These are phyloP conservation scores for Scatophagus argus DNA, from an alignment of 2,113 vertebrate genomes.

Conservation along the genomic window DNA sequence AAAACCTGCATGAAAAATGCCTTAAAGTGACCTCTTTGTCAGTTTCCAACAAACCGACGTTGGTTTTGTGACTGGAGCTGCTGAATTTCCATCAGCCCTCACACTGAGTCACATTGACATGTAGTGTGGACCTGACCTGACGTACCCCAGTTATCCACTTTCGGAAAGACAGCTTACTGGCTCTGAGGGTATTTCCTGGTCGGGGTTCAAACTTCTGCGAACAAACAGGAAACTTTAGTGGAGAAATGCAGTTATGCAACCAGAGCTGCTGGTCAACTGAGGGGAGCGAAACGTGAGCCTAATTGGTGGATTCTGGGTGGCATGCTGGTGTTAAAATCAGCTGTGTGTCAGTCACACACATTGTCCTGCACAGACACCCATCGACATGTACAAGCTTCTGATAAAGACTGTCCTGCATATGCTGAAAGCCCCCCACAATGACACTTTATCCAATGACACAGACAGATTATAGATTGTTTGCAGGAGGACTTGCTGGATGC, in stretches of 20 bases:
- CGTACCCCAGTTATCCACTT: slow-evolving; percentile 43
- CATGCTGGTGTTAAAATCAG: slow-evolving; percentile 63
- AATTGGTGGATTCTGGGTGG: slow-evolving; percentile 67
- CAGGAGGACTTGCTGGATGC: slow-evolving; percentile 19
- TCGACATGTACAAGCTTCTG: slow-evolving; percentile 27
- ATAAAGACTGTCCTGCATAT: slow-evolving; percentile 57
- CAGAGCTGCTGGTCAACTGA: slow-evolving; percentile 51
- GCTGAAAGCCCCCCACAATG: slow-evolving; percentile 62
- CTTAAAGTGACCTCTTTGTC: neutral
- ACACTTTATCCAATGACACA: slow-evolving; percentile 69
- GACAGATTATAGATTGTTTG: slow-evolving; percentile 59
- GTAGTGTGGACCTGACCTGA: slow-evolving; percentile 16
- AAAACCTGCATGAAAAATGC: neutral
- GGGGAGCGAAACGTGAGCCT: slow-evolving; percentile 67
- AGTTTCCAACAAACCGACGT: neutral
- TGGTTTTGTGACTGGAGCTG: neutral
- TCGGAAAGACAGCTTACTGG: slow-evolving; percentile 37
- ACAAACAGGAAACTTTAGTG: slow-evolving; percentile 40
- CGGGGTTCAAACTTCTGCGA: slow-evolving; percentile 20
- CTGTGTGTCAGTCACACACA: slow-evolving; percentile 47
- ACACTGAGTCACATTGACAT: slow-evolving; percentile 8
- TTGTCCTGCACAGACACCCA: slow-evolving; percentile 29
- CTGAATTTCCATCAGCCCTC: slow-evolving; percentile 28
- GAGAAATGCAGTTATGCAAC: slow-evolving; percentile 56
- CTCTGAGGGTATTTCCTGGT: slow-evolving; percentile 36